These are phyloP conservation scores for Crotalus horridus DNA, from an alignment of 2,113 vertebrate genomes.

Conservation along the genomic window DNA sequence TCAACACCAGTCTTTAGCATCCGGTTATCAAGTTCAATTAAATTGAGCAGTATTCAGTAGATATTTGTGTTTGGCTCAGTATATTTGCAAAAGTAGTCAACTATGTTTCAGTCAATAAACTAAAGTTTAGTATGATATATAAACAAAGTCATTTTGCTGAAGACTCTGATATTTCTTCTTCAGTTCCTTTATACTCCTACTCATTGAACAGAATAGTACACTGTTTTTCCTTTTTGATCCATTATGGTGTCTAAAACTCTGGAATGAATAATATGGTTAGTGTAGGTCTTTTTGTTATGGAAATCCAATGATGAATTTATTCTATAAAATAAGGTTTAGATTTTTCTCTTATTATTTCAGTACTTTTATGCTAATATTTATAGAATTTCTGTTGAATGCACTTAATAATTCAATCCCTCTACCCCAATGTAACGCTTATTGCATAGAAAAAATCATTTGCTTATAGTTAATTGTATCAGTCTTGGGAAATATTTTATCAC, in stretches of 20 bases:
- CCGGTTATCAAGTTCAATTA: background rate
- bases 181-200: background rate
- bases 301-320: slow-evolving; percentile 8
- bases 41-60: background rate
- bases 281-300: background rate
- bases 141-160: background rate
- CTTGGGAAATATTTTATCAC: background rate
- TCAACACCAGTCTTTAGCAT: background rate
- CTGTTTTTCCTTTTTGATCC: slow-evolving; percentile 47
- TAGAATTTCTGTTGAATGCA: background rate
- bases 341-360: background rate
- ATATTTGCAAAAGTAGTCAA: background rate
- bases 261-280: background rate
- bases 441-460: background rate
- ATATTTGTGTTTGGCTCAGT: background rate
- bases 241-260: background rate
- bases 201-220: slow-evolving; percentile 26
- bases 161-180: background rate
- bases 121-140: background rate
- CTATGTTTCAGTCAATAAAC: background rate
- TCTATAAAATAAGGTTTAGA: background rate
- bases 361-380: background rate
- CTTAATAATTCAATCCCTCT: background rate
- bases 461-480: background rate
- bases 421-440: background rate